Evolutionary conservation across 2,113 vertebrate species (phyloP).

Genomic region (Phalacrocorax pelagicus): DNA sequence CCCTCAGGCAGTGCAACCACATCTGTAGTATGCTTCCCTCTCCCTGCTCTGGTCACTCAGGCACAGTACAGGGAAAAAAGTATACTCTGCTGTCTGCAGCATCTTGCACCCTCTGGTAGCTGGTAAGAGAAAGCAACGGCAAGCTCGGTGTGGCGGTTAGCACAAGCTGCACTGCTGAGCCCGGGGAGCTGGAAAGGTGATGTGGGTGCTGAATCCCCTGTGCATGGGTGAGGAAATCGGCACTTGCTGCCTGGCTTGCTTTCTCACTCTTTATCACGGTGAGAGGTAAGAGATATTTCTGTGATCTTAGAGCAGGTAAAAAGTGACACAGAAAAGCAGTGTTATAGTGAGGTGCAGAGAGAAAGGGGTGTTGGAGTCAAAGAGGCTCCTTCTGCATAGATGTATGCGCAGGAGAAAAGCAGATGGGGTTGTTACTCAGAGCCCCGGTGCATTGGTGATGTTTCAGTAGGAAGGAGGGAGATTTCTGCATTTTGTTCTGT

Average conservation of each 20-base stretch:
- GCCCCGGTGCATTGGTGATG: background rate
- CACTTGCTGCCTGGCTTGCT: background rate
- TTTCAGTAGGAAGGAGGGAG: background rate
- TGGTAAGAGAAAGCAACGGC: background rate
- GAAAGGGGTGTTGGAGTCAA: background rate
- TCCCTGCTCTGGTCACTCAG: background rate
- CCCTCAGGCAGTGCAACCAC: background rate
- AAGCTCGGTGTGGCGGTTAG: fast-evolving
- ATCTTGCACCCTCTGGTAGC: background rate
- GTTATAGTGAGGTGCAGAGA: background rate
- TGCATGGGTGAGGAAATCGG: background rate
- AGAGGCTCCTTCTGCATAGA: background rate
- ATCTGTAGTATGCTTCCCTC: background rate
- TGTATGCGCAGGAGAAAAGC: background rate
- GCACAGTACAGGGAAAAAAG: background rate
- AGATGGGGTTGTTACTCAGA: background rate
- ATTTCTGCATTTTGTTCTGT: background rate
- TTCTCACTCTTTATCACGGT: background rate
- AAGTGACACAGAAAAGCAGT: background rate
- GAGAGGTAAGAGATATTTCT: background rate
- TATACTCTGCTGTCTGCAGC: background rate
- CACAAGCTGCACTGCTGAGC: fast-evolving
- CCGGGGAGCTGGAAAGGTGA: background rate
- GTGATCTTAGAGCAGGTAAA: background rate
- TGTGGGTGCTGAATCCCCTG: background rate